A percentile compares a stretch with the other conserved stretches of the same genome.
phyloP scores from a whole-genome alignment of 2,113 vertebrate species.

The Gopherus evgoodei region DNA sequence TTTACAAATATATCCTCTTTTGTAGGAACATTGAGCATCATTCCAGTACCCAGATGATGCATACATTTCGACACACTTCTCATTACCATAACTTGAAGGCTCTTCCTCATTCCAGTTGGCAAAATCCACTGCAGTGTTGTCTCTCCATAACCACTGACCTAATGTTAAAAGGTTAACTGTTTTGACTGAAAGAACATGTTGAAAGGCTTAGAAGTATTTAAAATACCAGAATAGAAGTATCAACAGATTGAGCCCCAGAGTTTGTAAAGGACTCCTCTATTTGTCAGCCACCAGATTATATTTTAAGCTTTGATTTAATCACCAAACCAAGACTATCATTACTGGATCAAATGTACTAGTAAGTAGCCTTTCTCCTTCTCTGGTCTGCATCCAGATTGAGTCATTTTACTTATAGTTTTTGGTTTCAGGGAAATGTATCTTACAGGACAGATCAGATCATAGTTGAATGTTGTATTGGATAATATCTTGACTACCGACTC shows the following conservation, averaged over 20 bases:
- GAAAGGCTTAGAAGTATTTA: background rate
- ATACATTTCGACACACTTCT: constrained; percentile 82
- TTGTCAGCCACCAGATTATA: background rate
- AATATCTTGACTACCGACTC: background rate
- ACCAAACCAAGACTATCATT: background rate
- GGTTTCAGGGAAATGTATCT: background rate
- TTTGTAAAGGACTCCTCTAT: background rate
- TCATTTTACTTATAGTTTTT: background rate
- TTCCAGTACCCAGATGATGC: constrained; percentile 84
- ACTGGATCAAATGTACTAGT: background rate
- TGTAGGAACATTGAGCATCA: constrained; percentile 79
- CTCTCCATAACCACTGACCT: constrained; percentile 86
- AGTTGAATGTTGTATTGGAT: background rate
- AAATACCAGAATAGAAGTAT: background rate
- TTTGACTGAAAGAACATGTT: background rate
- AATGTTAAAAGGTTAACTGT: constrained; percentile 13
- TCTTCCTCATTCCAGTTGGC: constrained; percentile 87
- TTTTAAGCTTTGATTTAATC: background rate
- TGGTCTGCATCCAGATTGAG: background rate
- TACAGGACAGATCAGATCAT: background rate
- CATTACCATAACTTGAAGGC: constrained; percentile 63
- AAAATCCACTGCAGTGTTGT: constrained; percentile 85
- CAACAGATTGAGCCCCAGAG: background rate
- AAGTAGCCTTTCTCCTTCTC: background rate
- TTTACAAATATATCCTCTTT: constrained; percentile 90